Percentiles rank a stretch among this genome's conserved stretches.
Conservation (phyloP, 2,888 invertebrate genomes). For the Phorcus lineatus region DNA sequence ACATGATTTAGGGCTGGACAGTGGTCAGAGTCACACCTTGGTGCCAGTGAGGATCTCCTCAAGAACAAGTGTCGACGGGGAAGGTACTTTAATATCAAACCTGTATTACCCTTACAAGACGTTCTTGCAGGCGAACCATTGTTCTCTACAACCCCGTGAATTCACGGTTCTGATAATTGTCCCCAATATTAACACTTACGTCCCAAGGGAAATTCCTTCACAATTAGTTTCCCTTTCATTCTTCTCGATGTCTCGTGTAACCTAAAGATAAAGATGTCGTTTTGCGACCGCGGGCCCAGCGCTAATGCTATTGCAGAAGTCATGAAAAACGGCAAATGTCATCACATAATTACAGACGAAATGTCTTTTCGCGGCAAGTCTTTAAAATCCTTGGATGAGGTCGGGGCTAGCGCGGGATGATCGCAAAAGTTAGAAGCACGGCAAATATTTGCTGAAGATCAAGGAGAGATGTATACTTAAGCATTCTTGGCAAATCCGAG, state of each 20-base stretch:
- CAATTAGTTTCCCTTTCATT: constrained; percentile 27
- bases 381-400: constrained; percentile 20
- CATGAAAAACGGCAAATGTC: constrained; percentile 31
- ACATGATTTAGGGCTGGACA: constrained; percentile 5
- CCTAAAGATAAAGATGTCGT: constrained; percentile 24
- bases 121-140: not conserved
- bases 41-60: not conserved
- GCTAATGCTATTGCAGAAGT: constrained; percentile 27
- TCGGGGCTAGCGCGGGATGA: constrained; percentile 13
- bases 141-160: not conserved
- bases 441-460: constrained; percentile 28
- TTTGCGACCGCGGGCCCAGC: constrained; percentile 14
- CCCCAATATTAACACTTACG: constrained; percentile 16
- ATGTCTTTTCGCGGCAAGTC: constrained; percentile 26
- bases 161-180: constrained; percentile 16
- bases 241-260: constrained; percentile 17
- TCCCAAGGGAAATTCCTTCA: constrained; percentile 22
- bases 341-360: constrained; percentile 13
- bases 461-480: constrained; percentile 24
- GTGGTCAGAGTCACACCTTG: not conserved
- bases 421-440: constrained; percentile 22
- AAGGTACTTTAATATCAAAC: constrained; percentile 27
- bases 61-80: constrained; percentile 16
- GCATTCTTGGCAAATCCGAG: constrained; percentile 33
- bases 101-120: not conserved